Conservation (phyloP, 2,797 vertebrate species). For the Podargus strigoides region DNA sequence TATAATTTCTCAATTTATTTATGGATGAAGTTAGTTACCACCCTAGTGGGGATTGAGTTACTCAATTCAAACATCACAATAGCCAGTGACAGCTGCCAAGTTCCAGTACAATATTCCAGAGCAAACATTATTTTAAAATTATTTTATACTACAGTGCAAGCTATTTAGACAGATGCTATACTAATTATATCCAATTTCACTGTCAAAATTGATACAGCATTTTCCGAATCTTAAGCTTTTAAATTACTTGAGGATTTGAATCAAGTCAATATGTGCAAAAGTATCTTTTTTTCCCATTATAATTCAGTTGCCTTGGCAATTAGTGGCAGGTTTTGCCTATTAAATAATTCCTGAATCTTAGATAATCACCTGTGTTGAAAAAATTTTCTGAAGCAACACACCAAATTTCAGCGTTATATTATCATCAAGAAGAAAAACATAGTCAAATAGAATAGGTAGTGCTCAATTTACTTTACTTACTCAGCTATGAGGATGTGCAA, state of each 20-base stretch:
- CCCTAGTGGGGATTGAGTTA: background rate
- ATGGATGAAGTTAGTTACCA: background rate
- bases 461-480: background rate
- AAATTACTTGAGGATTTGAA: background rate
- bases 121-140: background rate
- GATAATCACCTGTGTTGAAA: background rate
- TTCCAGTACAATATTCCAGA: background rate
- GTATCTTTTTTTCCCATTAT: background rate
- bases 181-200: background rate
- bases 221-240: background rate
- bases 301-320: background rate
- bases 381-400: background rate
- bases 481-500: background rate
- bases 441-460: background rate
- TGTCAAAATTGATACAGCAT: background rate
- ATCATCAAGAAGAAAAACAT: background rate
- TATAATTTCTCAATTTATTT: slow-evolving; percentile 26
- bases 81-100: background rate
- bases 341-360: background rate
- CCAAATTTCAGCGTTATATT: background rate
- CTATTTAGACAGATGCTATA: background rate
- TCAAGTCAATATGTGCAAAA: background rate
- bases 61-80: background rate
- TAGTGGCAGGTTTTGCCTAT: background rate
- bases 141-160: background rate